Percentiles rank a stretch among this genome's conserved stretches.
phyloP scores from a whole-genome alignment of 1,140 invertebrate genomes.

The Cotesia typhae region DNA sequence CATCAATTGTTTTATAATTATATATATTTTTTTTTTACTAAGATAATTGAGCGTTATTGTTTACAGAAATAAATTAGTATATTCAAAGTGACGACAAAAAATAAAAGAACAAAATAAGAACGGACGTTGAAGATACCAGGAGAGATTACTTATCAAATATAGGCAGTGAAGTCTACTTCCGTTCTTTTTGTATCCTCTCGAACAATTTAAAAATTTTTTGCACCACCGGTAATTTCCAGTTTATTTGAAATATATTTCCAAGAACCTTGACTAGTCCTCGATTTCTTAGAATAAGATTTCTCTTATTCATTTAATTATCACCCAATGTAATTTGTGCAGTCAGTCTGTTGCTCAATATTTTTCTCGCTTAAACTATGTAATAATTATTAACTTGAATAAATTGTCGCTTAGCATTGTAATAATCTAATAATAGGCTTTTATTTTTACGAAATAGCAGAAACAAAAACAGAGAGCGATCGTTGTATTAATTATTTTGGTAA shows the following conservation, averaged over 20 bases:
- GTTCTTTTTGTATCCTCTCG: slow-evolving; percentile 1
- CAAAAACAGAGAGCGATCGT: too few species aligned
- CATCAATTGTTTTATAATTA: too few species aligned
- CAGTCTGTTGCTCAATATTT: slow-evolving; percentile 17
- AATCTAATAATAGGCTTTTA: too few species aligned
- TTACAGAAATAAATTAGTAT: too few species aligned
- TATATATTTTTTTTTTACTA: too few species aligned
- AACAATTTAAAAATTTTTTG: not conserved
- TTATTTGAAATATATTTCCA: slow-evolving; percentile 8
- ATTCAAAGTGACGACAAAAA: too few species aligned
- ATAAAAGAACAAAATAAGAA: not conserved
- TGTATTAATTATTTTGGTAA: too few species aligned
- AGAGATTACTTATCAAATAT: slow-evolving; percentile 38
- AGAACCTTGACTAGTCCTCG: not conserved
- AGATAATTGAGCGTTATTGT: too few species aligned
- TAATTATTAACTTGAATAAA: too few species aligned
- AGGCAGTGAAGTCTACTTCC: slow-evolving; percentile 41
- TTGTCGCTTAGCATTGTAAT: too few species aligned
- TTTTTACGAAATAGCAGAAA: too few species aligned
- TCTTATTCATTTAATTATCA: not conserved
- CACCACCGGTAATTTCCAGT: not conserved
- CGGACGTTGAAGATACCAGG: slow-evolving; percentile 15
- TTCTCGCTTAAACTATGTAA: not conserved
- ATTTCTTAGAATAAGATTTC: slow-evolving; percentile 3
- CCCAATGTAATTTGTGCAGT: too few species aligned